These are phyloP conservation scores for Melanotaenia trifasciata DNA, from an alignment of 2,797 vertebrate species.

Conservation along the genomic window DNA sequence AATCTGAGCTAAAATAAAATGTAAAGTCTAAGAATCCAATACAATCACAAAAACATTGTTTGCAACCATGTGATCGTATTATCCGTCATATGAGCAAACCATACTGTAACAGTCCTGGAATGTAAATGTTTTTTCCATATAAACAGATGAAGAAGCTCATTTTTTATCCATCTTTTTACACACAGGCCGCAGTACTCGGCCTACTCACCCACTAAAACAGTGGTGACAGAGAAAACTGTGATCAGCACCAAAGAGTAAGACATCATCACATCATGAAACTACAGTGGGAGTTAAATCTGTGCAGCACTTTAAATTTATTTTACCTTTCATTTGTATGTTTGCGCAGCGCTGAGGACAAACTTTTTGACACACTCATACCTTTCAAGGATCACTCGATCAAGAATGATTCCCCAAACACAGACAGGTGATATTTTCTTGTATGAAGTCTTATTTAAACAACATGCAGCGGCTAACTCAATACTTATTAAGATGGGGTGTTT, in stretches of 20 bases:
- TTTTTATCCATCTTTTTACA: conserved; percentile 34
- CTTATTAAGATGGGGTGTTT: neutral
- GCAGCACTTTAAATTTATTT: neutral
- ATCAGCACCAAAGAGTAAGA: conserved; percentile 59
- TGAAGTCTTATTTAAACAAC: neutral
- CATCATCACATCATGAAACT: neutral
- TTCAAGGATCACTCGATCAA: conserved; percentile 1
- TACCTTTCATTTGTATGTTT: conserved; percentile 5
- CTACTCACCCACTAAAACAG: conserved; percentile 69
- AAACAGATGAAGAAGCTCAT: neutral
- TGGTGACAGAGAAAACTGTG: conserved; percentile 57
- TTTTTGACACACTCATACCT: conserved; percentile 42
- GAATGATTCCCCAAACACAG: neutral
- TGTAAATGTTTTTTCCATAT: neutral
- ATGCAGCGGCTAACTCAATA: neutral
- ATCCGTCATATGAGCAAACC: neutral
- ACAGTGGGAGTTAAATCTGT: neutral
- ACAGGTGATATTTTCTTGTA: conserved; percentile 50
- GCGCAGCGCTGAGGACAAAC: conserved; percentile 53
- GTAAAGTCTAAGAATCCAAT: no score
- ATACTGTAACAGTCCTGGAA: neutral
- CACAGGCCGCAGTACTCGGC: conserved; percentile 59
- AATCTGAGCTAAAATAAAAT: neutral
- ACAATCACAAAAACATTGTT: neutral
- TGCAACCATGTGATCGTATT: neutral